Base-by-base conservation (phyloP, 1,140 invertebrate genomes). In the Leptinotarsa lineolata region DNA sequence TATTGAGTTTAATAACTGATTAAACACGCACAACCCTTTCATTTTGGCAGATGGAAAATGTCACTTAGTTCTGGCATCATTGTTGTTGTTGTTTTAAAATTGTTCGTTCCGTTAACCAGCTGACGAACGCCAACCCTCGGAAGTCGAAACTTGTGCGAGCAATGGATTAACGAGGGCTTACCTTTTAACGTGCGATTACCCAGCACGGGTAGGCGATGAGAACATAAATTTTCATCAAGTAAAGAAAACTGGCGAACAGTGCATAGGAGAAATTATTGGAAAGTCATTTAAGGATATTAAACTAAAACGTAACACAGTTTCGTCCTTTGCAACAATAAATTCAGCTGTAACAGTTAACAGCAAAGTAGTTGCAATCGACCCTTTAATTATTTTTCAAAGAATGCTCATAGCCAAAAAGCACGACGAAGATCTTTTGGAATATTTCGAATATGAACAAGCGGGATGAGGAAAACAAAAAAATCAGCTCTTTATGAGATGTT, bases 181-280 rank as follows among this genome's bases (percentile, higher is more conserved):
- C n/a, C n/a, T n/a, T n/a, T n/a, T n/a, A n/a, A n/a, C n/a, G n/a
- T n/a, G n/a, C n/a, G n/a, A n/a, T n/a, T n/a, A n/a, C n/a, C n/a
- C n/a, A n/a, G n/a, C n/a, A n/a, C n/a, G n/a, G n/a, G n/a, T 61
- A 61, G 20, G 60, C 18, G 60, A 61, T 18, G 18, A 20, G 18
- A 22, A 22, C 3, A 61, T 61, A n/a, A 12, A 11, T 61, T 61
- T 8, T n/a, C 59, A 60, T 60, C 5, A 60, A 60, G 20, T n/a
- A 60, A 60, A 60, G 59, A 5, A 60, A 60, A 60, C n/a, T 61
- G 60, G 60, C 60, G 18, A 22, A 61, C 60, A 48, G 46, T 48
- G 46, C 16, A 48, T 48, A 1, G 46, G 12, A 48, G 46, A n/a
- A 11, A 48, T 48, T n/a, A 24, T 24, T 24, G 24, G 46, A 48